Conservation (phyloP, 2,888 invertebrate genomes). For the Crioceris asparagi region DNA sequence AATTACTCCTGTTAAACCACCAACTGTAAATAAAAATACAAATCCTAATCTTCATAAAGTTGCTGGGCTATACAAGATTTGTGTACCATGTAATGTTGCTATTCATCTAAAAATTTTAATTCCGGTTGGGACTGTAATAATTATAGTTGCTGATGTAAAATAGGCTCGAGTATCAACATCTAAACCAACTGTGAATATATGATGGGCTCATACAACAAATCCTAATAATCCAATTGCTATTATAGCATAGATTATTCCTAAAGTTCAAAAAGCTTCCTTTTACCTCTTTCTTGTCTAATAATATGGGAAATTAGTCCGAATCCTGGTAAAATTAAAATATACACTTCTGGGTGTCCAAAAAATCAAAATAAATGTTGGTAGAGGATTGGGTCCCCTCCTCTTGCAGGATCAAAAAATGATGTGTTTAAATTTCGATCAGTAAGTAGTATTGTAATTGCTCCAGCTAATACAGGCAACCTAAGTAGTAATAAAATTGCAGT, state of each 20-base stretch:
- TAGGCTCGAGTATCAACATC: conserved; percentile 76
- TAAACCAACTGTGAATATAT: conserved; percentile 78
- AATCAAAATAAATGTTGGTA: conserved; percentile 82
- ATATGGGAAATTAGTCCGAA: conserved; percentile 75
- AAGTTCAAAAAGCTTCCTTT: conserved; percentile 10
- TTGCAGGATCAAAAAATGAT: conserved; percentile 69
- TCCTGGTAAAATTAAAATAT: conserved; percentile 75
- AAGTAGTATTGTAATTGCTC: conserved; percentile 69
- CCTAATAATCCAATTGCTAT: conserved; percentile 69
- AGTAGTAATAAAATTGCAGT: conserved; percentile 54
- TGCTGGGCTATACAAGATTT: conserved; percentile 47
- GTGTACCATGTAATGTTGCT: conserved; percentile 56
- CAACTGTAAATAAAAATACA: conserved; percentile 67
- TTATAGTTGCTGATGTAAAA: conserved; percentile 75
- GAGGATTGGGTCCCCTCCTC: conserved; percentile 70
- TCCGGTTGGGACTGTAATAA: conserved; percentile 78
- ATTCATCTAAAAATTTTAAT: conserved; percentile 77
- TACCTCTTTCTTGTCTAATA: conserved; percentile 58
- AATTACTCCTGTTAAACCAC: conserved; percentile 58
- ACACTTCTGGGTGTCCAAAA: conserved; percentile 81
- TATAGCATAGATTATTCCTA: conserved; percentile 45
- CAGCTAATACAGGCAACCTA: conserved; percentile 65
- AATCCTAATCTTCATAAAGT: conserved; percentile 62
- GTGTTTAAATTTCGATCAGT: conserved; percentile 74
- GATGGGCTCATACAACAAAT: conserved; percentile 77